Evolutionary conservation across 2,888 invertebrate genomes (phyloP).

Genomic region (Lasioglossum zephyrum): DNA sequence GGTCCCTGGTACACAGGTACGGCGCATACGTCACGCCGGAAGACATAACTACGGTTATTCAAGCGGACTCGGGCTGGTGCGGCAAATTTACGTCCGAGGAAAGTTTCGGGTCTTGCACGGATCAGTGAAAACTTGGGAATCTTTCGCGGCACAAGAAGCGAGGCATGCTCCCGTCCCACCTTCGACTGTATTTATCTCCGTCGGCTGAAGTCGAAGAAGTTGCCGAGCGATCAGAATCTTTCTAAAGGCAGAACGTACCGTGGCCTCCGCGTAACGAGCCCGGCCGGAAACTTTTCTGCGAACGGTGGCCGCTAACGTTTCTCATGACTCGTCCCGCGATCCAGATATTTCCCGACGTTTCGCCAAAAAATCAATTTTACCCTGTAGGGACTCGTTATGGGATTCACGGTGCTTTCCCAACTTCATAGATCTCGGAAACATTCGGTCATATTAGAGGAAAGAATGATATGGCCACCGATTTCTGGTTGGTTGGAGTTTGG

Average conservation of each 20-base stretch:
- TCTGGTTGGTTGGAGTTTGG: too few species aligned
- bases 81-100: slow-evolving; percentile 47
- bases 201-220: slow-evolving; percentile 38
- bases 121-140: slow-evolving; percentile 56
- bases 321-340: not conserved
- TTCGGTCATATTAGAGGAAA: not conserved
- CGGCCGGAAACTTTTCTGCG: slow-evolving; percentile 8
- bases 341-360: not conserved
- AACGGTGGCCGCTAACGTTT: slow-evolving; percentile 1
- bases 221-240: slow-evolving; percentile 55
- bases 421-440: not conserved
- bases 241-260: slow-evolving; percentile 43
- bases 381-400: not conserved
- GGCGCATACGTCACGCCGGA: not conserved
- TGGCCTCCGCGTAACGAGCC: slow-evolving; percentile 40
- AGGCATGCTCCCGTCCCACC: slow-evolving; percentile 20
- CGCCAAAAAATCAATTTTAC: not conserved
- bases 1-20: not conserved
- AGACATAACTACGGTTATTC: slow-evolving; percentile 41
- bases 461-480: not conserved
- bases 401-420: not conserved
- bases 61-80: not conserved
- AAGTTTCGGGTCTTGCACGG: slow-evolving; percentile 43
- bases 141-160: slow-evolving; percentile 26
- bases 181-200: slow-evolving; percentile 45